These are phyloP conservation scores for Stomorhina lunata DNA, from an alignment of 2,888 invertebrate genomes.

Conservation along the genomic window DNA sequence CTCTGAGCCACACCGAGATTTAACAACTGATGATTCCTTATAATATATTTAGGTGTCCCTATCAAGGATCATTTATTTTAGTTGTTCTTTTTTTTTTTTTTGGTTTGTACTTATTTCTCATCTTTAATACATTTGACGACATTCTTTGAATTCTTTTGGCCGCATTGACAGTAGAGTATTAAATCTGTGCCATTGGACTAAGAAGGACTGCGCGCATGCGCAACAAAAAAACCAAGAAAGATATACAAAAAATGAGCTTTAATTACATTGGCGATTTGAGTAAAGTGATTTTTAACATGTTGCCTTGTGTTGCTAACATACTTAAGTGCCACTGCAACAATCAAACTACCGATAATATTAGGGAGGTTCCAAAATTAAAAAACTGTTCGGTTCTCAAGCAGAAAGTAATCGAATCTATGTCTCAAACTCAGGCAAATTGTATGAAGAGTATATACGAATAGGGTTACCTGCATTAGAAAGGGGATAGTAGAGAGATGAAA, in stretches of 20 bases:
- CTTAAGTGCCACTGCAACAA: slow-evolving; percentile 27
- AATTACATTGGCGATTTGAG: slow-evolving; percentile 62
- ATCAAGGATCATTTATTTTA: slow-evolving; percentile 54
- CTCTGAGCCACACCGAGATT: slow-evolving; percentile 38
- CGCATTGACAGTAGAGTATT: slow-evolving; percentile 75
- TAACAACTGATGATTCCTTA: slow-evolving; percentile 18
- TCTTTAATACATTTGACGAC: slow-evolving; percentile 71
- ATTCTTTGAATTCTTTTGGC: slow-evolving; percentile 72
- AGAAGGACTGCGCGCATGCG: neutral
- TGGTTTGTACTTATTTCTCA: slow-evolving; percentile 37
- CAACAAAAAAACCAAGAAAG: slow-evolving; percentile 2
- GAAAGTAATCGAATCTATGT: no score
- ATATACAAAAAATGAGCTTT: slow-evolving; percentile 28
- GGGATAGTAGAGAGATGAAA: no score
- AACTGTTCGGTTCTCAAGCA: no score
- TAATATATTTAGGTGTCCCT: slow-evolving; percentile 36
- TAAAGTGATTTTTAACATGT: slow-evolving; percentile 66
- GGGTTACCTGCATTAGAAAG: no score
- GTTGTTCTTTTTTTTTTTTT: neutral
- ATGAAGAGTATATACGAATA: no score
- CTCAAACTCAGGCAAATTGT: no score
- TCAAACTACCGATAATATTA: slow-evolving; percentile 54
- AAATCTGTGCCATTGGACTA: slow-evolving; percentile 69
- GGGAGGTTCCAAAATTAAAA: no score
- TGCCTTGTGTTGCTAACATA: slow-evolving; percentile 27